Base-by-base conservation (phyloP, 2,797 vertebrate genomes). In the Artibeus lituratus region DNA sequence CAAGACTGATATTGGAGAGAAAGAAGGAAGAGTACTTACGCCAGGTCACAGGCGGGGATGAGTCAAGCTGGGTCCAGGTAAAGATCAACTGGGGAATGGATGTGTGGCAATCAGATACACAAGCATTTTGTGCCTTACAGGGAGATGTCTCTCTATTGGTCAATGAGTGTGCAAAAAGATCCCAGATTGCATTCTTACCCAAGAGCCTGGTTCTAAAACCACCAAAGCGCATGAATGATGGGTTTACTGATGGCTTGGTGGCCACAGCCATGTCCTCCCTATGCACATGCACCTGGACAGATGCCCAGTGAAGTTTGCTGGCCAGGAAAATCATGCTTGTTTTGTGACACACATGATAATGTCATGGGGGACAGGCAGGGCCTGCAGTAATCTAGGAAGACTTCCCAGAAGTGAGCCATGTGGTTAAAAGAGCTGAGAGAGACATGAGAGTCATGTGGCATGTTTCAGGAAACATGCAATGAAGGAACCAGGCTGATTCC, bases 271-370 rank as follows among this genome's bases (percentile, higher is more conserved):
- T 0, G 0, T 26, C 7, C 11, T 6, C 3, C 9, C 44, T 57
- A 1, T 35, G 35, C 55, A 69, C 21, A 29, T 1, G 4, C 21
- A 3, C 10, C 53, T 9, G 80, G 14, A 7, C 0, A 35, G 10
- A 21, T 3, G 15, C 7, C 72, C 39, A 4, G 15, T 2, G 22
- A 29, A 26, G 89, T 53, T 24, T 44, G 37, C 12, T 1, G 85
- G 24, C 6, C 0, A 0, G 10, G 67, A 53, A 49, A n/a, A 73
- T 18, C 10, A 29, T 1, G 5, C 35, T 1, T 4, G 18, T 14
- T 59, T 72, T 47, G 1, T 2, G 4, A 42, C 2, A 1, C 22
- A n/a, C 0, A 0, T 14, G 35, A 11, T 15, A 9, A 16, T 0
- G 4, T 8, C 2, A 0, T 6, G 32, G 57, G 44, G 22, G 4